phyloP scores from a whole-genome alignment of 2,888 invertebrate genomes.

The Apomyelois bistriatella region DNA sequence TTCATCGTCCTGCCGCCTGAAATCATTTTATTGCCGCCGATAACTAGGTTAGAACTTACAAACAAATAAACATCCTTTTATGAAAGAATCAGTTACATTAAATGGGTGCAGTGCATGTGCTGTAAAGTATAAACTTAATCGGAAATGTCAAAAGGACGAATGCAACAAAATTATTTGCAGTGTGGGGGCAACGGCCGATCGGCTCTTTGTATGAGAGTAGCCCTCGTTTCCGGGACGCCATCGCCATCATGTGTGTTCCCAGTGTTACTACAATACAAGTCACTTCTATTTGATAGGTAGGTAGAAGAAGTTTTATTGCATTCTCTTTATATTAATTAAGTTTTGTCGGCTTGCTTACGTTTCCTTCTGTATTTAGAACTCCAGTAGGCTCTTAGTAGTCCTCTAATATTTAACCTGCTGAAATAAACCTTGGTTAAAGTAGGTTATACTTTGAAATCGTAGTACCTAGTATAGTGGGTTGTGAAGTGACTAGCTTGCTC shows the following conservation, averaged over 20 bases:
- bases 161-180: slow-evolving; percentile 29
- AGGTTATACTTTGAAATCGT: no score
- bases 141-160: background rate
- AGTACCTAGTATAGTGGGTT: no score
- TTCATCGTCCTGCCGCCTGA: slow-evolving; percentile 14
- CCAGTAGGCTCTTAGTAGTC: no score
- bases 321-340: background rate
- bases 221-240: slow-evolving; percentile 28
- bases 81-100: background rate
- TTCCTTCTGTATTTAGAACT: no score
- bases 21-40: slow-evolving; percentile 13
- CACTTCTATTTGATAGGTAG: background rate
- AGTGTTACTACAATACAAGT: no score
- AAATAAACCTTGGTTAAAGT: no score
- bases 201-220: slow-evolving; percentile 35
- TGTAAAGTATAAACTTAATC: background rate
- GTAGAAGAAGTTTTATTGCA: background rate
- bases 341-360: background rate
- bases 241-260: slow-evolving; percentile 10
- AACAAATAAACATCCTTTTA: background rate
- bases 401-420: no score
- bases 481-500: no score
- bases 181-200: slow-evolving; percentile 58
- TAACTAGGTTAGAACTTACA: no score
- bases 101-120: background rate